Evolutionary conservation across 2,113 vertebrate genomes (phyloP).

Genomic region (Naja naja): DNA sequence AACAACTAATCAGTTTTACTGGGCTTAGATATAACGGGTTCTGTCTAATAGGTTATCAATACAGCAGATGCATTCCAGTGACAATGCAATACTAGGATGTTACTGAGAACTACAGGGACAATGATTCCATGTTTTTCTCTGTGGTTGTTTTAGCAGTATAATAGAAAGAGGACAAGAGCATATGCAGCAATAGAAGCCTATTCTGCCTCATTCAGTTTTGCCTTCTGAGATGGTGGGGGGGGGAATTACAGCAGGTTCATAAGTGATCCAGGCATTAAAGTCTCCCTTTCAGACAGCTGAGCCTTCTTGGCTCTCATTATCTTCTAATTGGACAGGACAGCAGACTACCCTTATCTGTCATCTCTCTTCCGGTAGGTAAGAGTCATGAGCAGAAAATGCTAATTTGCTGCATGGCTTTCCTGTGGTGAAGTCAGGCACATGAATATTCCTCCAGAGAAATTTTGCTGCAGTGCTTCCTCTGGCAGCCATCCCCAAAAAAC

Average conservation of each 20-base stretch:
- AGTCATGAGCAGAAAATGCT: not conserved
- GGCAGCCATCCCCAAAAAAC: conserved; percentile 10
- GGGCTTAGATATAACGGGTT: not conserved
- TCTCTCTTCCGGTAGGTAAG: conserved; percentile 17
- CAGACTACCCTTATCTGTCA: conserved; percentile 32
- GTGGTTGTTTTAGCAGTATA: conserved; percentile 6
- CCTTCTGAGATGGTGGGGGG: conserved; percentile 21
- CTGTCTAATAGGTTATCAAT: not conserved
- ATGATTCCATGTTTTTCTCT: not conserved
- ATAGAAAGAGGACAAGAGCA: not conserved
- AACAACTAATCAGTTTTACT: not conserved
- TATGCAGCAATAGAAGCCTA: not conserved
- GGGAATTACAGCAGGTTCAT: not conserved
- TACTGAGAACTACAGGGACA: not conserved
- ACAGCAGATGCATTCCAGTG: not conserved
- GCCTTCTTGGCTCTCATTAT: conserved; percentile 31
- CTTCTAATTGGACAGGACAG: conserved; percentile 44
- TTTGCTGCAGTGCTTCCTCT: not conserved
- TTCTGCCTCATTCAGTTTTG: conserved; percentile 32
- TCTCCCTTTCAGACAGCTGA: conserved; percentile 28
- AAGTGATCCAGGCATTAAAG: not conserved
- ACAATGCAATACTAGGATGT: not conserved
- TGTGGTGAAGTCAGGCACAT: conserved; percentile 34
- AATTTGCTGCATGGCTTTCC: conserved; percentile 16
- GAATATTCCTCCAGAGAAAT: conserved; percentile 10